A percentile compares a stretch with the other conserved stretches of the same genome.
Evolutionary conservation across 2,113 vertebrate genomes (phyloP).

Genomic region (Melanostigma gelatinosum): DNA sequence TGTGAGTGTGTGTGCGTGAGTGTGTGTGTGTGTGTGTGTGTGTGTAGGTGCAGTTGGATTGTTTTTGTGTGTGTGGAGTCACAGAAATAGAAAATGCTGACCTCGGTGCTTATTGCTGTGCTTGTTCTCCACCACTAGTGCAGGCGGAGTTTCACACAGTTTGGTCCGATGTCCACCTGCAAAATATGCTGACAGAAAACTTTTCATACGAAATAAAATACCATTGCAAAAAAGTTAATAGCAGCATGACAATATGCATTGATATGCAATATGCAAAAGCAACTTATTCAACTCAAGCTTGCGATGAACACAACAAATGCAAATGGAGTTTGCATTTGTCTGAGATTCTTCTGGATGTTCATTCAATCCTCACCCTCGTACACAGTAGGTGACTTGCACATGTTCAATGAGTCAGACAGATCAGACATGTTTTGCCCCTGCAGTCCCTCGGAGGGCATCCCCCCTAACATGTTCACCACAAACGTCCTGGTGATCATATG

Average conservation of each 20-base stretch:
- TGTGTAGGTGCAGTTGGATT: constrained; percentile 4
- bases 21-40: constrained; percentile 17
- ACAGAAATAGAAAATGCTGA: constrained; percentile 73
- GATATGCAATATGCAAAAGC: neutral
- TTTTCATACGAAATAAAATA: constrained; percentile 43
- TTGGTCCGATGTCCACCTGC: constrained; percentile 50
- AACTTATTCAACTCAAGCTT: constrained; percentile 15
- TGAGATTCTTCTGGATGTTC: neutral
- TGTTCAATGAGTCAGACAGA: neutral
- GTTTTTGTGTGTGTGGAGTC: constrained; percentile 42
- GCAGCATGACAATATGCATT: constrained; percentile 11
- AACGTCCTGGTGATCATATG: neutral
- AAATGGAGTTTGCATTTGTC: neutral
- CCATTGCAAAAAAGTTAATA: constrained; percentile 43
- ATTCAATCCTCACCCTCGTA: neutral
- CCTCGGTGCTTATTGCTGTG: constrained; percentile 61
- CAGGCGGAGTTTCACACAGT: constrained; percentile 47
- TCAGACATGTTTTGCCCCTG: too few species aligned
- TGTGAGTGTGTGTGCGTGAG: constrained; percentile 1
- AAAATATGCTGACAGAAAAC: constrained; percentile 68
- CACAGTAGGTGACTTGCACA: neutral
- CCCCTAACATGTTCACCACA: neutral
- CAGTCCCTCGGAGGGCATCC: neutral
- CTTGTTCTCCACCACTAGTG: constrained; percentile 61
- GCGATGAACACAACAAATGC: neutral